Evolutionary conservation across 2,797 vertebrate genomes (phyloP).

Genomic region (Bradypus variegatus): DNA sequence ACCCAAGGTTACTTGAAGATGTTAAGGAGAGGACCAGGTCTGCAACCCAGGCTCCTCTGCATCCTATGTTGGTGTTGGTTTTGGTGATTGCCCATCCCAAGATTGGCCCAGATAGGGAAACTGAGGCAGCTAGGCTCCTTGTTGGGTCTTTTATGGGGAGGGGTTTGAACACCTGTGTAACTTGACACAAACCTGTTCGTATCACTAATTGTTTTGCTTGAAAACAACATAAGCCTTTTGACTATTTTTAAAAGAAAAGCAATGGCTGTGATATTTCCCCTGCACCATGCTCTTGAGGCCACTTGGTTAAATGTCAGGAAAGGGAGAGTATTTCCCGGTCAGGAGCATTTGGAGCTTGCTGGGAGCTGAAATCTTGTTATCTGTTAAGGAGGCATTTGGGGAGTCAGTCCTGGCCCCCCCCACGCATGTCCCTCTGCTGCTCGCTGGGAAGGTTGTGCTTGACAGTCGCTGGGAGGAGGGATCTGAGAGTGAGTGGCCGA

Average conservation of each 20-base stretch:
- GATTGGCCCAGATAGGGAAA: not conserved
- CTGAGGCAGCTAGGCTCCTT: not conserved
- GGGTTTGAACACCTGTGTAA: not conserved
- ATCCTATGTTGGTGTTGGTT: not conserved
- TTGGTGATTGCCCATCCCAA: not conserved
- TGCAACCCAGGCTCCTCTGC: not conserved
- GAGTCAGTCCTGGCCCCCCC: not conserved
- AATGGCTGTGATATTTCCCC: constrained; percentile 43
- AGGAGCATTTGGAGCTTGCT: constrained; percentile 60
- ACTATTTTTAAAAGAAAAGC: constrained; percentile 55
- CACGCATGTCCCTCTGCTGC: fast-evolving
- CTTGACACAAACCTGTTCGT: not conserved
- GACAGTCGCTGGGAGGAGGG: constrained; percentile 50
- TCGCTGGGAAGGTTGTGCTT: not conserved
- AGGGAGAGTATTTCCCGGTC: constrained; percentile 73
- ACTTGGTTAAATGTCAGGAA: constrained; percentile 74
- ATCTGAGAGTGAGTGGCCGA: not conserved
- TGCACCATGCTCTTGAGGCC: constrained; percentile 62
- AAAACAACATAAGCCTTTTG: constrained; percentile 33
- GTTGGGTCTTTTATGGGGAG: not conserved
- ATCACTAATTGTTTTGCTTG: constrained; percentile 24
- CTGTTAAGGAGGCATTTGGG: constrained; percentile 48
- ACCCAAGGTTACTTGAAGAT: not conserved
- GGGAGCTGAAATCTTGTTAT: constrained; percentile 64
- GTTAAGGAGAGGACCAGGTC: not conserved